Percentiles rank a stretch among this genome's conserved stretches.
These are phyloP conservation scores for Diarsia rubi DNA, from an alignment of 2,888 invertebrate genomes.

Conservation along the genomic window DNA sequence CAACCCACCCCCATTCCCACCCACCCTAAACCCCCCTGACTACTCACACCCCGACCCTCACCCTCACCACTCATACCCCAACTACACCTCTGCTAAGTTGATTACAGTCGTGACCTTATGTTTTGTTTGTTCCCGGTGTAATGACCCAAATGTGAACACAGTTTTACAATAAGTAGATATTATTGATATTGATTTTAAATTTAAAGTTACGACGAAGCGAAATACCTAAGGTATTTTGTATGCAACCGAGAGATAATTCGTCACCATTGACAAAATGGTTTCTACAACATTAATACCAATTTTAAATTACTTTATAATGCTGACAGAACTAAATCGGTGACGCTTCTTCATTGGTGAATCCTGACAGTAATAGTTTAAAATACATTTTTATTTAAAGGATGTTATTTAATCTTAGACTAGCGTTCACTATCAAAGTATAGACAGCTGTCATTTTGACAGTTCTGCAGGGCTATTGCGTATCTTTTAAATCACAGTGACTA, in stretches of 20 bases:
- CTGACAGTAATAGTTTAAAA: conserved; percentile 4
- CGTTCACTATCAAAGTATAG: not conserved
- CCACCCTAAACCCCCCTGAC: no score
- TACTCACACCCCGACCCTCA: no score
- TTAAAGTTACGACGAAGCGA: conserved; percentile 5
- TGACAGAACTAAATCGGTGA: not conserved
- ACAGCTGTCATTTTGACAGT: conserved; percentile 19
- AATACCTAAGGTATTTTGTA: conserved; percentile 12
- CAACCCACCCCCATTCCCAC: no score
- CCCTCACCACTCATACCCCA: no score
- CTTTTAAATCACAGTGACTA: no score
- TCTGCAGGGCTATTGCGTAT: no score
- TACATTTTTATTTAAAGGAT: not conserved
- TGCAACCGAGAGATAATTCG: conserved; percentile 8
- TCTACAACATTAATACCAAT: not conserved
- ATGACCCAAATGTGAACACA: conserved; percentile 3
- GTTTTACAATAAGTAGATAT: not conserved
- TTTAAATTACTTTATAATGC: not conserved
- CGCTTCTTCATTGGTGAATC: not conserved
- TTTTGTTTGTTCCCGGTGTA: not conserved
- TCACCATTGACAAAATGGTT: conserved; percentile 11
- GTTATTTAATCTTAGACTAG: not conserved
- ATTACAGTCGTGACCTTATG: no score
- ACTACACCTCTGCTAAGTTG: not conserved
- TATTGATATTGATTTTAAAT: not conserved